Conservation (phyloP, 2,797 vertebrate genomes). For the Rallus crepitans region DNA sequence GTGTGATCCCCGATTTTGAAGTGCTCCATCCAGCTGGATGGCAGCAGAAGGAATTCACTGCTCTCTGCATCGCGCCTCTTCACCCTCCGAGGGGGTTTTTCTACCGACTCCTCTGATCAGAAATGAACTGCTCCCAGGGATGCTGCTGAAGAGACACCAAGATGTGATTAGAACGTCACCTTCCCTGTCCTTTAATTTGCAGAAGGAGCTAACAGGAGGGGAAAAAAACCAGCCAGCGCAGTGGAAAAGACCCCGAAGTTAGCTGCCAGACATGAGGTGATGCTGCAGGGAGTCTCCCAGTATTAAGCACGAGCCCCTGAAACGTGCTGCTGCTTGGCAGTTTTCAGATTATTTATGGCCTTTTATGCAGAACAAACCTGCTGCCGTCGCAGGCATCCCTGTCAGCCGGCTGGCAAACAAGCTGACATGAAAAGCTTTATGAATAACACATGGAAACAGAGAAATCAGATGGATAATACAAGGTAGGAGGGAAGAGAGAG, state of each 20-base stretch:
- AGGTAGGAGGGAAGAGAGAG: background rate
- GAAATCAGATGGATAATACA: conserved; percentile 16
- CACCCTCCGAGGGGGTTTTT: background rate
- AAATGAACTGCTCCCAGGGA: background rate
- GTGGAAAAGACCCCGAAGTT: background rate
- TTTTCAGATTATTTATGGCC: background rate
- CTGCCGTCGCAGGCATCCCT: conserved; percentile 10
- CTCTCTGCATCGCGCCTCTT: background rate
- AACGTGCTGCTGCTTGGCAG: background rate
- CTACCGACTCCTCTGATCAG: background rate
- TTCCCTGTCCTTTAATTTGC: background rate
- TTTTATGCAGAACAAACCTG: conserved; percentile 5
- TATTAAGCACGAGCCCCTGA: background rate
- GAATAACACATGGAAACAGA: conserved; percentile 44
- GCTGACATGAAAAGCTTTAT: conserved; percentile 6
- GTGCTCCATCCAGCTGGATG: background rate
- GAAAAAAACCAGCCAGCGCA: background rate
- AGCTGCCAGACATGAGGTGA: background rate
- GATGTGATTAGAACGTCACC: background rate
- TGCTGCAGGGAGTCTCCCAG: background rate
- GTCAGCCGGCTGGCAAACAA: conserved; percentile 7
- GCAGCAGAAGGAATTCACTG: background rate
- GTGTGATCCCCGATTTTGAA: background rate
- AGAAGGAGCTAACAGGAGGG: background rate
- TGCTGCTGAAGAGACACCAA: background rate